A percentile compares a stretch with the other conserved stretches of the same genome.
Evolutionary conservation across 2,797 vertebrate genomes (phyloP).

Genomic region (Schizothorax lantsangensis): DNA sequence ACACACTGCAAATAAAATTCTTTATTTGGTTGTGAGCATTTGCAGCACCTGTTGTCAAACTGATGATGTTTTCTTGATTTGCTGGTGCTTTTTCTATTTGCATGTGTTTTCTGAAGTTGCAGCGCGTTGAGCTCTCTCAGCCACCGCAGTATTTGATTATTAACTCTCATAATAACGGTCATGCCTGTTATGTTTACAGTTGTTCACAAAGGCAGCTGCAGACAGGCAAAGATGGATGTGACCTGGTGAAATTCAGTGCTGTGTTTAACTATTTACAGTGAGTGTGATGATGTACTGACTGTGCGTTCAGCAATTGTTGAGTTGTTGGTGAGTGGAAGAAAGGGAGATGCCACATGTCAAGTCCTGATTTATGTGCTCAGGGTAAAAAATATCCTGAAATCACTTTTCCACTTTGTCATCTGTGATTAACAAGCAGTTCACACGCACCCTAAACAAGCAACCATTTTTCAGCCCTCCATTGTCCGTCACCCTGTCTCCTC

Average conservation of each 20-base stretch:
- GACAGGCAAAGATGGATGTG: slow-evolving; percentile 28
- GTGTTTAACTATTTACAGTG: slow-evolving; percentile 24
- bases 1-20: too few species aligned
- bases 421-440: slow-evolving; percentile 71
- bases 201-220: slow-evolving; percentile 17
- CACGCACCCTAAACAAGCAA: slow-evolving; percentile 66
- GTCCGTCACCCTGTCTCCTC: slow-evolving; percentile 60
- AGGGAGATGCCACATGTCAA: slow-evolving; percentile 30
- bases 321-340: slow-evolving; percentile 27
- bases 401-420: slow-evolving; percentile 73
- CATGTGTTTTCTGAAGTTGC: too few species aligned
- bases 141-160: slow-evolving; percentile 11
- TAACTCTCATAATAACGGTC: slow-evolving; percentile 11
- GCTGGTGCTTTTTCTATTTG: too few species aligned
- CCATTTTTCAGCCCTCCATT: slow-evolving; percentile 21
- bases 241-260: slow-evolving; percentile 1
- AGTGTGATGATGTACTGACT: background rate
- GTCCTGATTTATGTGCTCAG: slow-evolving; percentile 70
- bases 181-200: slow-evolving; percentile 33
- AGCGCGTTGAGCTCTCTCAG: too few species aligned
- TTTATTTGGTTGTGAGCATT: too few species aligned
- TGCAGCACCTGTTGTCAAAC: too few species aligned
- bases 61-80: too few species aligned
- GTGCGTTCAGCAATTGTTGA: slow-evolving; percentile 20
- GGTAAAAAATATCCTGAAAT: slow-evolving; percentile 70